Percentiles rank a stretch among this genome's conserved stretches.
These are phyloP conservation scores for Sciurus carolinensis DNA, from an alignment of 2,797 vertebrate species.

Conservation along the genomic window DNA sequence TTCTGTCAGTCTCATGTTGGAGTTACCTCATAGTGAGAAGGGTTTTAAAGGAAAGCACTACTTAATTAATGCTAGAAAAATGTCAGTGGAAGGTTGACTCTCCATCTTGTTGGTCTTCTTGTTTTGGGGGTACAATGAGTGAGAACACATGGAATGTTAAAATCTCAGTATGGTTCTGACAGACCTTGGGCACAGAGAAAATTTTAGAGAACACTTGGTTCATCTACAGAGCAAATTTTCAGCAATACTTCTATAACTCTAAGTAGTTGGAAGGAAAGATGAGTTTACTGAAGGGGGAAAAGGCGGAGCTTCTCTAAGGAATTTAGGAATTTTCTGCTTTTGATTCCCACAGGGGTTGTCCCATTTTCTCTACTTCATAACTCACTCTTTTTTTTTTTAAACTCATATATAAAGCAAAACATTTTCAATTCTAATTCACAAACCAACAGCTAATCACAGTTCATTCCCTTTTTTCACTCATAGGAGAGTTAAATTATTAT, in stretches of 20 bases:
- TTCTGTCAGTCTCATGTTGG: not conserved
- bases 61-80: conserved; percentile 46
- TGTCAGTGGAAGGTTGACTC: not conserved
- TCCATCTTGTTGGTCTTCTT: not conserved
- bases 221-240: not conserved
- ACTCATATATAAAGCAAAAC: conserved; percentile 76
- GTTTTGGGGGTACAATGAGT: not conserved
- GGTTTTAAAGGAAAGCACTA: conserved; percentile 23
- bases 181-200: conserved; percentile 17
- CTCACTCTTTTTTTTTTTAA: not conserved
- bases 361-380: not conserved
- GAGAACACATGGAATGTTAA: not conserved
- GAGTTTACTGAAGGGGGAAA: not conserved
- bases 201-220: not conserved
- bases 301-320: not conserved
- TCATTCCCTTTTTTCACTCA: conserved; percentile 76
- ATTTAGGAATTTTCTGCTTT: conserved; percentile 29
- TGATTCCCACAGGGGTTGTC: not conserved
- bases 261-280: not conserved
- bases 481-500: conserved; percentile 67
- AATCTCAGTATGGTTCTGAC: not conserved
- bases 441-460: conserved; percentile 69
- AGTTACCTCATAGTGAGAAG: not conserved
- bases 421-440: conserved; percentile 45
- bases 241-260: not conserved